Conservation (phyloP, 2,797 vertebrate genomes). For the Rhodeus uyekii region DNA sequence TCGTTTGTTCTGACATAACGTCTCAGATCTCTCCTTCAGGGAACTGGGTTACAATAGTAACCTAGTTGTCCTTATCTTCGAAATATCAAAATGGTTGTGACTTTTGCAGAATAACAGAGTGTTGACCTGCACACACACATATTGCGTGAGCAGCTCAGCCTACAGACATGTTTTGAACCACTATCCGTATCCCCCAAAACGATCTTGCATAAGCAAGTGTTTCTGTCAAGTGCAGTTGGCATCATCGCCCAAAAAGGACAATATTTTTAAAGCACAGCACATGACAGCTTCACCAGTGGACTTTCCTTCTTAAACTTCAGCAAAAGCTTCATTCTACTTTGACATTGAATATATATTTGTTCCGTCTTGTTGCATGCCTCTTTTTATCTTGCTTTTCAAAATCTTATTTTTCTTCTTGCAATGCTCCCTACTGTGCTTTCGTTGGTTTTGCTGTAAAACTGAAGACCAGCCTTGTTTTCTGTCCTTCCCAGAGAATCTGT, state of each 20-base stretch:
- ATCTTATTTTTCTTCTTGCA: background rate
- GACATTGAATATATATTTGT: conserved; percentile 11
- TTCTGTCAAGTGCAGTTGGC: conserved; percentile 36
- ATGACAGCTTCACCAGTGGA: conserved; percentile 20
- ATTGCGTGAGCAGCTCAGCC: background rate
- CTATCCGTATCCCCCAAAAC: conserved; percentile 20
- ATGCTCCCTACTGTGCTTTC: background rate
- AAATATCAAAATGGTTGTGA: background rate
- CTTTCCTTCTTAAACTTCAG: conserved; percentile 23
- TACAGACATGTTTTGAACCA: conserved; percentile 15
- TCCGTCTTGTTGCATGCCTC: background rate
- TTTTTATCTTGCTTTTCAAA: background rate
- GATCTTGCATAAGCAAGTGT: conserved; percentile 37
- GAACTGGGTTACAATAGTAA: too few relatives aligned
- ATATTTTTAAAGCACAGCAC: background rate
- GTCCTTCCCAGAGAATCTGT: background rate
- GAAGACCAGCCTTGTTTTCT: background rate
- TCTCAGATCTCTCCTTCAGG: too few relatives aligned
- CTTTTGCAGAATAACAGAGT: background rate
- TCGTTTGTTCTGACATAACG: too few relatives aligned
- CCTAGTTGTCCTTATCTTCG: too few relatives aligned
- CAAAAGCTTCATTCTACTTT: conserved; percentile 17
- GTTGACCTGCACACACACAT: background rate
- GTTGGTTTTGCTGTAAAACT: background rate
- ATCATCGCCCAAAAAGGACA: background rate